Evolutionary conservation across 2,113 vertebrate species (phyloP).

Genomic region (Nerophis lumbriciformis): DNA sequence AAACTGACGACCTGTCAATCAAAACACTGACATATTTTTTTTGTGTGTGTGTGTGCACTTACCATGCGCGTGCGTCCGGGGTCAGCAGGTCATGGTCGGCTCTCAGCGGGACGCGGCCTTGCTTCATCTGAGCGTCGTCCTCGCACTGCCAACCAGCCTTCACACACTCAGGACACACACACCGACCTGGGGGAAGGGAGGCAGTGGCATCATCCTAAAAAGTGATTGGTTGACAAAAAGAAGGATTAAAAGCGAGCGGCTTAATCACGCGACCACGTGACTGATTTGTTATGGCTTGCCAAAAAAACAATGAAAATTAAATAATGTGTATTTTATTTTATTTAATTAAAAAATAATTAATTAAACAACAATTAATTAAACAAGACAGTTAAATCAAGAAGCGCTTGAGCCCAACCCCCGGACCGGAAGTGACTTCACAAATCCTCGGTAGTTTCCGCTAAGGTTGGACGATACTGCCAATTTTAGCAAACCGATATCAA

Average conservation of each 20-base stretch:
- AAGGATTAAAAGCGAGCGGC: conserved; percentile 63
- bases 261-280: neutral
- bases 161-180: conserved; percentile 59
- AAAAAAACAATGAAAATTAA: neutral
- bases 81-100: conserved; percentile 86
- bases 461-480: too few relatives aligned
- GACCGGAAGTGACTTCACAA: neutral
- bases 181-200: conserved; percentile 67
- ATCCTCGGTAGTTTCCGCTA: too few relatives aligned
- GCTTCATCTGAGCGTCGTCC: conserved; percentile 80
- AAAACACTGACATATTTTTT: neutral
- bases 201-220: conserved; percentile 55
- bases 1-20: too few relatives aligned
- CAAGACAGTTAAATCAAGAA: too few relatives aligned
- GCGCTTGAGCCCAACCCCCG: neutral
- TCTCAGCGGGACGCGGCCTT: conserved; percentile 80
- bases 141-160: conserved; percentile 60
- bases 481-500: too few relatives aligned
- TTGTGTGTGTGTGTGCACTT: conserved; percentile 56
- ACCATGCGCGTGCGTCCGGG: conserved; percentile 65
- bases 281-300: too few relatives aligned
- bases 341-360: too few relatives aligned
- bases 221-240: conserved; percentile 40
- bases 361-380: too few relatives aligned
- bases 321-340: too few relatives aligned